Evolutionary conservation across 1,140 invertebrate genomes (phyloP), one percentile per base, ranked within the genome.

Genomic region (Papilio xuthus): DNA sequence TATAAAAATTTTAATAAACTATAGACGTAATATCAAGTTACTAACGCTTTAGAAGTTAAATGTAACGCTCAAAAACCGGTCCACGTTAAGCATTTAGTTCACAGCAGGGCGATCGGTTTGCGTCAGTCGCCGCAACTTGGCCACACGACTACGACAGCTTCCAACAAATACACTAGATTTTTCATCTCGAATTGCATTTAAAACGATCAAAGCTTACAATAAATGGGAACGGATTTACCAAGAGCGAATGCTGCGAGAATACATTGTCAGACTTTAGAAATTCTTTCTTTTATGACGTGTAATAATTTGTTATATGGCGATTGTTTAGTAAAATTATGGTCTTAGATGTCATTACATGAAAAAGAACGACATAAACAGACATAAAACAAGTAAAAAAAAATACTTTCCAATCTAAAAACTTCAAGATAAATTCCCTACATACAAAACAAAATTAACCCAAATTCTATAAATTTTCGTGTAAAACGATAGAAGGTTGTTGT

Each of bases 141-240:
- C 71, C 41, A 41, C 69, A 13, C 41, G 71, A 73, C 71, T 73
- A 20, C 71, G 71, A 73, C 71, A 73, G 71, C 37, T 26, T 42
- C 71, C 37, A 73, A 73, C 71, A 73, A 73, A 73, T 73, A 73
- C 71, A 73, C 23, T 73, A 26, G 71, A 73, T 73, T 73, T 73
- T 73, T 73, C 71, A 73, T 73, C 71, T 47, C 9, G 71, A 73
- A 73, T 73, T 73, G 71, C 71, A 73, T 73, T 73, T 73, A 73
- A 73, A 73, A 73, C 71, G 71, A 73, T 73, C 71, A 73, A 73
- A 73, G 71, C 71, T 50, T 47, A 73, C 37, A 73, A 73, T 73
- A 42, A 73, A 73, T 73, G 71, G 42, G 9, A 47, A 42, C 41
- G 71, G 71, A 73, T 73, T 73, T 73, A 73, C 42, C 37, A 8